Base-by-base conservation (phyloP, 1,140 invertebrate species). In the fruit fly (Drosophila melanogaster) region DNA sequence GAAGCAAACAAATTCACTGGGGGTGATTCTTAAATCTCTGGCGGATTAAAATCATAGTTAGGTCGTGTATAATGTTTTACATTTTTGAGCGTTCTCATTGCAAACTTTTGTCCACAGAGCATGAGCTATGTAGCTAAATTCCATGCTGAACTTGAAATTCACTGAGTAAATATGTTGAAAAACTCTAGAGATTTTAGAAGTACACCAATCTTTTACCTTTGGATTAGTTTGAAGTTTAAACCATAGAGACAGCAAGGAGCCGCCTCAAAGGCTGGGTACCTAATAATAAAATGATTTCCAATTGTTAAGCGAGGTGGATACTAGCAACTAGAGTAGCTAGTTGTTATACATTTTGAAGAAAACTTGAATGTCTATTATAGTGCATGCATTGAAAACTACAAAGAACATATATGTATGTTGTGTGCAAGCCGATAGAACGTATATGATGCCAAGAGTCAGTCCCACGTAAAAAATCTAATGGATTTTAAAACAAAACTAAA, bases 361-460 rank as follows among this genome's bases (percentile, higher is more conserved):
- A 78, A 43, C 58, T 41, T 77, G 56, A 65, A 77, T 71, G 61
- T 81, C 60, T 73, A 78, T 49, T 57, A 49, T 35, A 40, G 26
- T 11, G 53, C 38, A 22, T 61, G n/a, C 30, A 51, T 19, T 46
- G 43, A 33, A 58, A 54, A 43, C 41, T 49, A 53, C 38, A 19
- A 54, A 17, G 14, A 50, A 33, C 41, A 43, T 15, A 40, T 41
- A 37, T 41, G 26, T 30, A 62, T 50, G 58, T 24, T 14, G 17
- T 49, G 35, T 61, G 37, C n/a, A 30, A 19, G 26, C 14, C n/a
- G 33, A 41, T 12, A 47, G 30, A 60, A 47, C 26, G 50, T 66
- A 35, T 62, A 59, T 71, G 61, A 81, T 79, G 66, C 71, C 79
- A 83, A 89, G 62, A 83, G 70, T 62, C 61, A 85, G 71, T 71